Conservation (phyloP, 2,113 vertebrate species). For the Crotalus viridis region DNA sequence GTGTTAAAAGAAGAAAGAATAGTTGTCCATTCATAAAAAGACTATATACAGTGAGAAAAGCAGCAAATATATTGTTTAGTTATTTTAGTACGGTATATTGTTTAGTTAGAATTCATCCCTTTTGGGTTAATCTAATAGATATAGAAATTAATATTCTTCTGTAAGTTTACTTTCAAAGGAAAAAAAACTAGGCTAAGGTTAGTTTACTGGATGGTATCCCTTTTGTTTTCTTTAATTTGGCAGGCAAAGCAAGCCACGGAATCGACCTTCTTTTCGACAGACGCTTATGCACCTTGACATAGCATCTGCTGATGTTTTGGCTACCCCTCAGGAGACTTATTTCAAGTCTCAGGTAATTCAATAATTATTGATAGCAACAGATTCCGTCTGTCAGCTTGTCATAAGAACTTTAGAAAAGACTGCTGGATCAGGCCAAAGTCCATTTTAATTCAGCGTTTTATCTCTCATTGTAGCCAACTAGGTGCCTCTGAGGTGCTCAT, state of each 20-base stretch:
- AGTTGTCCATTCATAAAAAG: not conserved
- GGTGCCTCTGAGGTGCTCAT: not conserved
- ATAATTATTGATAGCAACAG: not conserved
- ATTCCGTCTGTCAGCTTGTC: not conserved
- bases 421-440: not conserved
- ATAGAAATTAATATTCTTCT: not conserved
- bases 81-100: not conserved
- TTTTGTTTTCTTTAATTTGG: slow-evolving; percentile 15
- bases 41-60: not conserved
- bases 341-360: slow-evolving; percentile 94
- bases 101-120: not conserved
- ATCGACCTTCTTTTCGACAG: slow-evolving; percentile 94
- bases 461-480: not conserved
- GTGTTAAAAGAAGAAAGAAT: not conserved
- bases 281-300: slow-evolving; percentile 97
- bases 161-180: not conserved
- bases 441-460: not conserved
- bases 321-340: slow-evolving; percentile 96
- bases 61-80: not conserved
- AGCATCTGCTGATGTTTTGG: slow-evolving; percentile 89
- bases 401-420: not conserved
- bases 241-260: slow-evolving; percentile 97
- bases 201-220: not conserved
- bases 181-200: not conserved
- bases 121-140: not conserved